These are phyloP conservation scores for Trachurus trachurus DNA, from an alignment of 2,797 vertebrate species.

Conservation along the genomic window DNA sequence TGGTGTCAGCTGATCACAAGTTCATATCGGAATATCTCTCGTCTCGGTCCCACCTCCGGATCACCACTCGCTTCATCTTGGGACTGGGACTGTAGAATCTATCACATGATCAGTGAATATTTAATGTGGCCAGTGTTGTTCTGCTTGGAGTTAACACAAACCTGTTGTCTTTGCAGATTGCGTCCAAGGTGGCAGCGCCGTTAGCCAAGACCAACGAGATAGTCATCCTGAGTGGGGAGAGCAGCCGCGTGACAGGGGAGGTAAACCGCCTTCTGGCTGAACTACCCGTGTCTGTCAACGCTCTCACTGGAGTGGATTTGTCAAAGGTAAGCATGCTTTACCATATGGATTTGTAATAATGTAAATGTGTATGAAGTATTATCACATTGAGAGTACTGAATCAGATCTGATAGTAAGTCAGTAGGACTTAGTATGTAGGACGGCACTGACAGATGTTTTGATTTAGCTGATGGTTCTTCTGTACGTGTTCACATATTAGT, in stretches of 20 bases:
- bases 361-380: background rate
- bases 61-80: background rate
- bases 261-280: slow-evolving; percentile 2
- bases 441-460: no score
- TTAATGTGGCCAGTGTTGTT: background rate
- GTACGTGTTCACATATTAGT: background rate
- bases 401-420: background rate
- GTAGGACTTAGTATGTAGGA: background rate
- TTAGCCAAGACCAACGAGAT: slow-evolving; percentile 93
- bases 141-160: background rate
- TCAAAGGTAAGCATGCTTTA: slow-evolving; percentile 87
- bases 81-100: background rate
- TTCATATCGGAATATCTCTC: no score
- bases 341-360: background rate
- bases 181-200: slow-evolving; percentile 91
- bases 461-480: background rate
- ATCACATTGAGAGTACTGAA: background rate
- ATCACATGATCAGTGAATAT: background rate
- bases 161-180: slow-evolving; percentile 84
- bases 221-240: slow-evolving; percentile 92
- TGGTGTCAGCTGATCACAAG: no score
- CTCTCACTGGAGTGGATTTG: slow-evolving; percentile 94
- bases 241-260: slow-evolving; percentile 41
- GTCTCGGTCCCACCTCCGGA: no score
- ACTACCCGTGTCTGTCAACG: slow-evolving; percentile 81